A percentile compares a stretch with the other conserved stretches of the same genome.
Conservation (phyloP, 2,888 invertebrate genomes). For the Tridacna gigas region DNA sequence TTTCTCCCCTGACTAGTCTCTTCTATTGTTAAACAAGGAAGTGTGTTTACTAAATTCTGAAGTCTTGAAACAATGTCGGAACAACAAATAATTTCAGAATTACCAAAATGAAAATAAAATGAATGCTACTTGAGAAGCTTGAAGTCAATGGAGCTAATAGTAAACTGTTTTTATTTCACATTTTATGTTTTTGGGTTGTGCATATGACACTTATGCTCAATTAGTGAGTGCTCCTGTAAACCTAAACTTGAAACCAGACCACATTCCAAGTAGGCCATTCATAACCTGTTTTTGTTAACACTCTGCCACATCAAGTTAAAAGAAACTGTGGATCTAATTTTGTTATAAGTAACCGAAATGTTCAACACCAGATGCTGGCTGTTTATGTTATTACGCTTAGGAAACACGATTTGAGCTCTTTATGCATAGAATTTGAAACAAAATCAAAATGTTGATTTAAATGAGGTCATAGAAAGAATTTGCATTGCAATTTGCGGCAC, state of each 20-base stretch:
- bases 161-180: not conserved
- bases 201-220: conserved; percentile 5
- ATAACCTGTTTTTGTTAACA: conserved; percentile 22
- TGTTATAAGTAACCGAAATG: conserved; percentile 7
- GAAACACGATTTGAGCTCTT: conserved; percentile 2
- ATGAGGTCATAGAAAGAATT: no score
- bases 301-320: conserved; percentile 10
- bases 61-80: no score
- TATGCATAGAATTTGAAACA: conserved; percentile 10
- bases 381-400: conserved; percentile 15
- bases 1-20: no score
- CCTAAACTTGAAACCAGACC: not conserved
- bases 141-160: no score
- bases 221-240: not conserved
- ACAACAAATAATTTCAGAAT: no score
- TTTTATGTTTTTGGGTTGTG: not conserved
- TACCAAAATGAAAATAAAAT: no score
- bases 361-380: conserved; percentile 17
- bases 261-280: conserved; percentile 22
- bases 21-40: no score
- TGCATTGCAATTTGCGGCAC: no score
- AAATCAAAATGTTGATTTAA: no score
- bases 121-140: no score
- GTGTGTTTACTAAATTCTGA: no score
- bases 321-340: conserved; percentile 14